Evolutionary conservation across 2,888 invertebrate genomes (phyloP), one percentile per base, ranked within the genome.

Genomic region (Polyommatus icarus): DNA sequence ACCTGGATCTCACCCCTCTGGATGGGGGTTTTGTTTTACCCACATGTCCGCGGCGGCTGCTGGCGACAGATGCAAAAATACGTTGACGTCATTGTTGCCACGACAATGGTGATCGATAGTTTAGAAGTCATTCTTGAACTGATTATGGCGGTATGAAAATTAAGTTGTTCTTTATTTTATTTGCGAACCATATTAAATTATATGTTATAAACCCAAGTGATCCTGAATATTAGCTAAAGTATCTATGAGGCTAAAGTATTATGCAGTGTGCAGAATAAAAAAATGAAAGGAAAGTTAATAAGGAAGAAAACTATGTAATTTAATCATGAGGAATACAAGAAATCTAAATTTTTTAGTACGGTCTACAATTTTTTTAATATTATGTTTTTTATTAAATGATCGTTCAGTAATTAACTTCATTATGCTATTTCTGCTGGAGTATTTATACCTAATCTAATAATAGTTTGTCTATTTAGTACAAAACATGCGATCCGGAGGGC

Each of bases 51-150:
- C 79, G 87, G 89, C 93, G 92, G 93, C 92, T 92, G 93, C 90
- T 87, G 87, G 88, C 86, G 92, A 91, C 93, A 94, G 93, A 94
- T 94, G 93, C 92, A 92, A 92, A 92, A 93, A 93, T 93, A 90
- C 93, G 93, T 94, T 94, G 86, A 84, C 85, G 88, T 87, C 89
- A 87, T 90, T 86, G 54, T 77, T 72, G 57, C 40, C 54, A 54
- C 36, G 57, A 72, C 73, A 32, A 73, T 71, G 57, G 80, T 83
- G 80, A 80, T 81, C 82, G 78, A 78, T 81, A 80, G 79, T 79
- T 82, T 81, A 78, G 67, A 29, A 73, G 29, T 59, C 78, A 57
- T 24, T 79, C 78, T 78, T 76, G 76, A 79, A 29, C 71, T 67
- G 67, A 67, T 67, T 67, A 32, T 67, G 29, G 15, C 24, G 67